Evolutionary conservation across 1,140 invertebrate genomes (phyloP).

Genomic region (Cydia splendana): DNA sequence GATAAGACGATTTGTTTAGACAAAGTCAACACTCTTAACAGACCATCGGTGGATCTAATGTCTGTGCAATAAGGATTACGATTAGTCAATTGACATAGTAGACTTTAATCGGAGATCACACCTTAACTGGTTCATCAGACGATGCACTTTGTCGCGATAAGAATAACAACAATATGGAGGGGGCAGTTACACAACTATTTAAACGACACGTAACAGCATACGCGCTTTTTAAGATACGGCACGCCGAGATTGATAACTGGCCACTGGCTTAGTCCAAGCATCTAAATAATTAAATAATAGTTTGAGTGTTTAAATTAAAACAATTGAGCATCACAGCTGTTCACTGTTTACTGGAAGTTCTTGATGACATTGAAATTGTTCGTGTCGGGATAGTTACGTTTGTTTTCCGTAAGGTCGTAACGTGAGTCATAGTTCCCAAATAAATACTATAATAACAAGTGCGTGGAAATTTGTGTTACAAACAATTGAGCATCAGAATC

Average conservation of each 20-base stretch:
- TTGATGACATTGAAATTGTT: not conserved
- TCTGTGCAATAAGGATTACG: not conserved
- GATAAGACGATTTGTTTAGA: too few relatives aligned
- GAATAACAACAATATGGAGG: slow-evolving; percentile 18
- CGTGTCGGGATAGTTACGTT: not conserved
- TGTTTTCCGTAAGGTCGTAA: not conserved
- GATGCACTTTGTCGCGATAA: not conserved
- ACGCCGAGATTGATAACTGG: slow-evolving; percentile 9
- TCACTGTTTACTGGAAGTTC: not conserved
- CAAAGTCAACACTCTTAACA: too few relatives aligned
- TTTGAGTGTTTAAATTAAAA: not conserved
- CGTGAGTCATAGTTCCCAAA: too few relatives aligned
- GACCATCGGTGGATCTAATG: not conserved
- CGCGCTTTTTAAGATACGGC: slow-evolving; percentile 24
- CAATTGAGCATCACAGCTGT: not conserved
- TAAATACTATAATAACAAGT: not conserved
- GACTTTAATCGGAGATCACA: not conserved
- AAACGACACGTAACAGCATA: slow-evolving; percentile 11
- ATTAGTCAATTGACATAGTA: not conserved
- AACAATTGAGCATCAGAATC: not conserved
- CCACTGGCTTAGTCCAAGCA: not conserved
- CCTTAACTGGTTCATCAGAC: not conserved
- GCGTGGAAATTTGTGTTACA: not conserved
- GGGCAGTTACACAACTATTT: slow-evolving; percentile 25
- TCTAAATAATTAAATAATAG: not conserved